Percentiles rank a stretch among this genome's conserved stretches.
Conservation (phyloP, 2,888 invertebrate species). For the Caenorhabditis zanzibari region DNA sequence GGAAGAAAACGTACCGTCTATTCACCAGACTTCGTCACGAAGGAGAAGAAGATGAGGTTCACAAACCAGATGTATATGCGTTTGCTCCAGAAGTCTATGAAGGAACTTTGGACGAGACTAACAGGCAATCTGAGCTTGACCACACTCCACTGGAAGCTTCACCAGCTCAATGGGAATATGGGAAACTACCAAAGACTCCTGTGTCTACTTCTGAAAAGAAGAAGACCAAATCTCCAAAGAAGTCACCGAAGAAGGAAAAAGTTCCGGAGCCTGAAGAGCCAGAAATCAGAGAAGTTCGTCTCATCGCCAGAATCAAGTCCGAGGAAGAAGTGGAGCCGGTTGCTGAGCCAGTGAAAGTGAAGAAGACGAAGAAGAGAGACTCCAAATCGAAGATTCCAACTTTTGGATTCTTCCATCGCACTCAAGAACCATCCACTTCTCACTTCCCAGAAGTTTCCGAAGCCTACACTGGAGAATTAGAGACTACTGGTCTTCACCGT, state of each 20-base stretch:
- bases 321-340: slow-evolving; percentile 25
- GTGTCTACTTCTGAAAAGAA: neutral
- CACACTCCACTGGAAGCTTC: neutral
- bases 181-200: neutral
- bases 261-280: slow-evolving; percentile 39
- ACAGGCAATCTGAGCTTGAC: neutral
- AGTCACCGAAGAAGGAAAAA: slow-evolving; percentile 27
- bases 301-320: slow-evolving; percentile 55
- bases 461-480: slow-evolving; percentile 46
- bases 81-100: slow-evolving; percentile 36
- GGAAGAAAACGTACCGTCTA: slow-evolving; percentile 31
- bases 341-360: neutral
- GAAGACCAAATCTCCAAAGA: slow-evolving; percentile 16
- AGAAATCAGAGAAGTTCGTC: slow-evolving; percentile 52
- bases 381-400: slow-evolving; percentile 14
- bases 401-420: slow-evolving; percentile 37
- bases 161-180: neutral
- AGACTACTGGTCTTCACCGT: slow-evolving; percentile 34
- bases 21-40: slow-evolving; percentile 64
- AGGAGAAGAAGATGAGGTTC: slow-evolving; percentile 45
- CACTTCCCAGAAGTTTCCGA: slow-evolving; percentile 8
- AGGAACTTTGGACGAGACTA: slow-evolving; percentile 48
- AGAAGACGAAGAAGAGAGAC: slow-evolving; percentile 16
- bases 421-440: slow-evolving; percentile 15
- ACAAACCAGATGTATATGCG: slow-evolving; percentile 39